Evolutionary conservation across 2,113 vertebrate species (phyloP), one percentile per base, ranked within the genome.

Genomic region (Phodopus roborovskii): DNA sequence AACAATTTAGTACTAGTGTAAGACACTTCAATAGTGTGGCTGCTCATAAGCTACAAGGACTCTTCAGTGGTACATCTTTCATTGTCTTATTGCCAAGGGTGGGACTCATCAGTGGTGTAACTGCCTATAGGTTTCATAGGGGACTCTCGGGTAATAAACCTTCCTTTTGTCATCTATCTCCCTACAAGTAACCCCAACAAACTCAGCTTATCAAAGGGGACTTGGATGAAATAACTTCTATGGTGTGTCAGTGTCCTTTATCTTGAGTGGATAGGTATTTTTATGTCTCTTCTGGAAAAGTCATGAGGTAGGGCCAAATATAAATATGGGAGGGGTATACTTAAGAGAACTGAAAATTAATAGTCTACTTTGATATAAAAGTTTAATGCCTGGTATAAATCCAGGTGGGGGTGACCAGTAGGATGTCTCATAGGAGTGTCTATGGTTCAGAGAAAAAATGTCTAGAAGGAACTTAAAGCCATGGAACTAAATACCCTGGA

Each of bases 391-490:
- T 90, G 30, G 8, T 42, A 33, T 22, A 30, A 45, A 90, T 60
- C 45, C 42, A 30, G 42, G 20, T 70, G 13, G 66, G 70, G 58
- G 70, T 20, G 28, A 50, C 62, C 13, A 94, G 56, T 7, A 62
- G 81, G 39, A 39, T 88, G 36, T 62, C 91, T 73, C 1, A 62
- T 26, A 19, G n/a, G 60, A 17, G 10, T 64, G 42, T 70, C 75
- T 87, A 22, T 36, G 48, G 36, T 8, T 90, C 81, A 94, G 30
- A 36, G 33, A 64, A 87, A 91, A 87, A 91, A 19, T 22, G 30
- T 26, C 36, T 36, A 9, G 70, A 88, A 95, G 12, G n/a, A 90
- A 48, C 45, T 91, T 94, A 85, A 93, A 93, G 22, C 50, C 78
- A 73, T 62, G 22, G 48, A 88, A 66, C 33, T 77, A 6, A 70